These are phyloP conservation scores for Sebastes taczanowskii DNA, from an alignment of 2,797 vertebrate species.

Conservation along the genomic window DNA sequence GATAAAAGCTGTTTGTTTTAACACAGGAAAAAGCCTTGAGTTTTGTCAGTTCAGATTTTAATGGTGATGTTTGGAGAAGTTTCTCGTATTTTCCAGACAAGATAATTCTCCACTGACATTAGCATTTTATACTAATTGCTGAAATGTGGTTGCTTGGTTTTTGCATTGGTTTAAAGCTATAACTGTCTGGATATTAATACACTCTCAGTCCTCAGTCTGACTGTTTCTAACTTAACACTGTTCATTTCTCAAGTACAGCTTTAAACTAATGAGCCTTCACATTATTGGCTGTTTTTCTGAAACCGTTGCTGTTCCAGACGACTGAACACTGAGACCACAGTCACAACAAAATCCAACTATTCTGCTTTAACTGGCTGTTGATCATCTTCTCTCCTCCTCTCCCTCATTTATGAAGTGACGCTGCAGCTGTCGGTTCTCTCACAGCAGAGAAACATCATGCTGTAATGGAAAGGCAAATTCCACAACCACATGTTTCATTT, in stretches of 20 bases:
- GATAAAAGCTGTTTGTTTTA: not conserved
- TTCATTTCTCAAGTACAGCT: not conserved
- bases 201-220: not conserved
- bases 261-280: conserved; percentile 9
- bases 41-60: not conserved
- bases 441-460: not conserved
- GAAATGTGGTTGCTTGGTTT: not conserved
- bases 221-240: not conserved
- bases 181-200: not conserved
- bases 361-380: not conserved
- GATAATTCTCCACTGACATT: not conserved
- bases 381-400: not conserved
- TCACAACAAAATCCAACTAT: not conserved
- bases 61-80: not conserved
- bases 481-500: not conserved
- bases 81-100: not conserved
- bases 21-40: not conserved
- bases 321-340: conserved; percentile 10
- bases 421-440: not conserved
- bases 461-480: not conserved
- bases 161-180: not conserved
- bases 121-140: not conserved
- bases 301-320: conserved; percentile 7
- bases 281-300: not conserved
- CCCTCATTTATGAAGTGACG: not conserved